These are phyloP conservation scores for Lagopus muta DNA, from an alignment of 2,113 vertebrate genomes.

Conservation along the genomic window DNA sequence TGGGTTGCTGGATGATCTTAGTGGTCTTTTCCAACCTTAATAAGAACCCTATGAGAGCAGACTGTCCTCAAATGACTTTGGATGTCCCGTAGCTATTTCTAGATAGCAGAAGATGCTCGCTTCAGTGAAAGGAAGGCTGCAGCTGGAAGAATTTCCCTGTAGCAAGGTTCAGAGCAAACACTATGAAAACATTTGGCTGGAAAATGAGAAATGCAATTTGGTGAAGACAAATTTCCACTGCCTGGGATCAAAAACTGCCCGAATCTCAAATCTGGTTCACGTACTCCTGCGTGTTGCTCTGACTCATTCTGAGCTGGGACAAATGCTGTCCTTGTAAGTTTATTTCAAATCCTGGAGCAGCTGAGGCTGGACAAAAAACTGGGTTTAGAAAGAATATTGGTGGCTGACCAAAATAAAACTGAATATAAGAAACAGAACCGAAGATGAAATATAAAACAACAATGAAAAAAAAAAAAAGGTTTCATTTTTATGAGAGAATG, in stretches of 20 bases:
- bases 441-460: background rate
- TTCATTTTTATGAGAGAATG: background rate
- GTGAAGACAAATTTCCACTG: background rate
- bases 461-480: background rate
- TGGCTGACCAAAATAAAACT: background rate
- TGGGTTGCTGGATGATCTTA: no score
- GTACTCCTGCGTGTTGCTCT: background rate
- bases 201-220: background rate
- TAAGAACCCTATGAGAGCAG: background rate
- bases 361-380: background rate
- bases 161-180: constrained; percentile 6
- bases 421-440: background rate
- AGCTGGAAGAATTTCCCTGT: background rate
- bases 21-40: no score
- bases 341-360: background rate
- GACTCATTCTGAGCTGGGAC: background rate
- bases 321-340: background rate
- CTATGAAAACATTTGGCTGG: background rate
- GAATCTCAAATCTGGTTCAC: background rate
- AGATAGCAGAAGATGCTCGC: background rate
- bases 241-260: background rate
- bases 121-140: background rate
- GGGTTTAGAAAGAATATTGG: background rate
- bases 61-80: background rate
- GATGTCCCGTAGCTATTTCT: background rate